phyloP scores from a whole-genome alignment of 1,140 invertebrate species.

The Bilobella aurantiaca region DNA sequence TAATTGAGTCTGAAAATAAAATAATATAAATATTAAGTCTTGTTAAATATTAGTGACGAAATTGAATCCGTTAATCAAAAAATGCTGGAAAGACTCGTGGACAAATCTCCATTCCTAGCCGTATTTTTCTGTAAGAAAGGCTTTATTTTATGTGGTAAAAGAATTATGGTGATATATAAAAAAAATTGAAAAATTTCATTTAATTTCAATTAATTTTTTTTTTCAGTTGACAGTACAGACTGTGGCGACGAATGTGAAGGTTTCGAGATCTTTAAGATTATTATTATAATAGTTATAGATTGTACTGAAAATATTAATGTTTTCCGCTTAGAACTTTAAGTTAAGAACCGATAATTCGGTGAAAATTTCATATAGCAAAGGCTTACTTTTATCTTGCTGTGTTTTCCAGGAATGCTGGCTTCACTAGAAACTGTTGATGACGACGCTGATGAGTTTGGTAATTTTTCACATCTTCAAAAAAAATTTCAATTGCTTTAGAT shows the following conservation, averaged over 20 bases:
- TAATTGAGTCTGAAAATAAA: no score
- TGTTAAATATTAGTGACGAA: no score
- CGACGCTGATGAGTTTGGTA: slow-evolving; percentile 78
- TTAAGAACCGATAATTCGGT: no score
- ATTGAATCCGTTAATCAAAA: slow-evolving; percentile 64
- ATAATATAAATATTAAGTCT: no score
- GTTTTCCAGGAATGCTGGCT: neutral
- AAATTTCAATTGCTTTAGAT: no score
- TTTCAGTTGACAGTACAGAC: slow-evolving; percentile 69
- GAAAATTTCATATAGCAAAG: no score
- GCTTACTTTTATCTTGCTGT: neutral
- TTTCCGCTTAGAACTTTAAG: neutral
- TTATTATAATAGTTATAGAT: no score
- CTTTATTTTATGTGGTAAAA: slow-evolving; percentile 3
- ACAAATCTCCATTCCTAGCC: slow-evolving; percentile 76
- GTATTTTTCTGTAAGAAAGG: slow-evolving; percentile 26
- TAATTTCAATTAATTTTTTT: neutral
- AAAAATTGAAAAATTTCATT: no score
- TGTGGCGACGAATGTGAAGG: slow-evolving; percentile 67
- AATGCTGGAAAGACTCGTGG: slow-evolving; percentile 77
- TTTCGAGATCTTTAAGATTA: neutral
- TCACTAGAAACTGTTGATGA: slow-evolving; percentile 64
- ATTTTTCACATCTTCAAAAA: no score
- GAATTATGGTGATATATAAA: no score
- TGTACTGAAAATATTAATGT: no score